Evolutionary conservation across 2,888 invertebrate genomes (phyloP), one percentile per base, ranked within the genome.

Genomic region (Sphecodes monilicornis): DNA sequence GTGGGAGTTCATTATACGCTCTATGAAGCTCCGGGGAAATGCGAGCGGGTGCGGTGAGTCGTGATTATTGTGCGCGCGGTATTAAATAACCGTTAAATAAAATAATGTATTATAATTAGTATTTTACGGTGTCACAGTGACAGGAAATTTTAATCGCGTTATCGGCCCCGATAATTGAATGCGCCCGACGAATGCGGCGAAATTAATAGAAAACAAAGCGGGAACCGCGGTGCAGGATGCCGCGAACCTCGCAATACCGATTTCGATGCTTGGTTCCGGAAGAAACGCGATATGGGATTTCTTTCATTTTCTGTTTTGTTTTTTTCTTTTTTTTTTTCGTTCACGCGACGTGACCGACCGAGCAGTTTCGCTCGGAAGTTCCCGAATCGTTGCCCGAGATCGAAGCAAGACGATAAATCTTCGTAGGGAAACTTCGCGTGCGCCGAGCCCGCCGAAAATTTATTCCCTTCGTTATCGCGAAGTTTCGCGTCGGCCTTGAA

Each of bases 391-490:
- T 88, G 76, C n/a, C 79, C 82, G 79, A 73, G 72, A 80, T 66
- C 75, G 81, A 73, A 60, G 81, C 73, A 46, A 57, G 66, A 78
- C 76, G 80, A 89, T 89, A 88, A 89, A 89, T 89, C 88, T 83
- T 81, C 73, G 66, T 60, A 72, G 57, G 84, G 72, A 88, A 89
- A 66, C 84, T 89, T 72, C 73, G 74, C 77, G 46, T 43, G 46
- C 50, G 18, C n/a, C 39, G 83, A 85, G 86, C 84, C 54, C 76
- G 74, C 74, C 72, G 82, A 85, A 89, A 89, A 89, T 89, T 88
- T 88, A 89, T 89, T 86, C 80, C 83, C 84, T 89, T 89, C 89
- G 86, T 89, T 89, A 89, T 89, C 89, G 81, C 70, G 54, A 46
- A 80, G 84, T 83, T 85, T 89, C 89, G 73, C 80, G 84, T 46